Conservation (phyloP, 2,113 vertebrate genomes). For the Python bivittatus region DNA sequence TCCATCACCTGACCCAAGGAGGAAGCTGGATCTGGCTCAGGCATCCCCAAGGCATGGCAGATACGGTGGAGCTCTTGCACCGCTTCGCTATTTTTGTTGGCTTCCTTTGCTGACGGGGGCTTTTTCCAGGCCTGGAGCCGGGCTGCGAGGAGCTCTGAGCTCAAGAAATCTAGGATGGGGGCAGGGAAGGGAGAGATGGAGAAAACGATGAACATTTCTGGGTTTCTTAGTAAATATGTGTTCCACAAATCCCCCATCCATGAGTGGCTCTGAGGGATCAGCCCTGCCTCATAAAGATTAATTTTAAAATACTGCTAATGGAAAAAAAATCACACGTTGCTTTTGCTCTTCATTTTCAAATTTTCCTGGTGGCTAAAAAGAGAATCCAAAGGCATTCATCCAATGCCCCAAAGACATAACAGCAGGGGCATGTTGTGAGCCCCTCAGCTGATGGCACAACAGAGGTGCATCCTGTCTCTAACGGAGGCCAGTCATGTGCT, state of each 20-base stretch:
- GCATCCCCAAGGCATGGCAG: constrained; percentile 55
- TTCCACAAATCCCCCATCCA: no score
- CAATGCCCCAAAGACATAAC: background rate
- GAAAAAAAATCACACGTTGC: no score
- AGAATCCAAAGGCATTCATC: background rate
- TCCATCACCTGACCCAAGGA: constrained; percentile 45
- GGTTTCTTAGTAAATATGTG: background rate
- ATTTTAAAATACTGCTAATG: no score
- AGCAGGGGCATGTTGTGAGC: background rate
- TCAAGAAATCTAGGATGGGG: constrained; percentile 64
- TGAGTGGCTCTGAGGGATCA: no score
- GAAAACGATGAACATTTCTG: no score
- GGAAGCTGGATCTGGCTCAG: constrained; percentile 29
- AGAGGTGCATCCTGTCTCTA: background rate
- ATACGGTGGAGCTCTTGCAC: constrained; percentile 50
- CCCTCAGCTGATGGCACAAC: background rate
- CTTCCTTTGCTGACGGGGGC: background rate
- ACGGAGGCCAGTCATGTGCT: background rate
- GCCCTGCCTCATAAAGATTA: background rate
- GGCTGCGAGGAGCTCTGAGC: constrained; percentile 71
- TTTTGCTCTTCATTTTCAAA: background rate
- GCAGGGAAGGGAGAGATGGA: background rate
- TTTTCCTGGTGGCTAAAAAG: background rate
- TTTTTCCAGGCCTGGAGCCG: constrained; percentile 49
- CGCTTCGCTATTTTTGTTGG: background rate